Conservation (phyloP, 1,140 invertebrate species). For the Tetramorium parvispinum region DNA sequence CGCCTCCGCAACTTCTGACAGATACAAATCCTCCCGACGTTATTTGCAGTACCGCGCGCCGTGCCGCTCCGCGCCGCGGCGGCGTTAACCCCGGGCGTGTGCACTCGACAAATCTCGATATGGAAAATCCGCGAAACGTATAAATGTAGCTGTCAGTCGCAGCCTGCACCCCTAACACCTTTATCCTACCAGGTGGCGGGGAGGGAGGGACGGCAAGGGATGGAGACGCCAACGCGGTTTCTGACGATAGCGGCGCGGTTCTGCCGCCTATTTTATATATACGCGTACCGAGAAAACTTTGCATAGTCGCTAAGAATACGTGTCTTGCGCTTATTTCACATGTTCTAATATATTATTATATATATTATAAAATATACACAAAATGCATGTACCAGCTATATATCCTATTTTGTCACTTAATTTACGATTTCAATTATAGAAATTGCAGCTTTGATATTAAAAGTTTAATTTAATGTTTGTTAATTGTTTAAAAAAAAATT, state of each 20-base stretch:
- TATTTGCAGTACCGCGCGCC: conserved; percentile 78
- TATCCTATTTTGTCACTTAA: background rate
- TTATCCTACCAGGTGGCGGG: conserved; percentile 60
- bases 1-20: conserved; percentile 80
- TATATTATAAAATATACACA: too few species aligned
- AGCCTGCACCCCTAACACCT: conserved; percentile 78
- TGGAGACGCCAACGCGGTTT: conserved; percentile 19
- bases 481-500: background rate
- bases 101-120: conserved; percentile 84
- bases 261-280: background rate
- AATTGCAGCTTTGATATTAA: background rate
- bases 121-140: conserved; percentile 84
- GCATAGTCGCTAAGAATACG: conserved; percentile 3
- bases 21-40: conserved; percentile 83
- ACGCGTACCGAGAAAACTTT: conserved; percentile 13
- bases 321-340: background rate
- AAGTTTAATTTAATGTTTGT: background rate
- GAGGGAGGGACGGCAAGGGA: background rate
- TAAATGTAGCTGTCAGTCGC: conserved; percentile 84
- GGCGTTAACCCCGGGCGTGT: conserved; percentile 73
- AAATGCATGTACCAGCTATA: background rate
- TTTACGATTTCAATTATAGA: background rate
- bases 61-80: conserved; percentile 31
- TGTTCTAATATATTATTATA: conserved; percentile 1
- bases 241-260: conserved; percentile 52